Evolutionary conservation across 2,888 invertebrate genomes (phyloP).

Genomic region (Nezara viridula): DNA sequence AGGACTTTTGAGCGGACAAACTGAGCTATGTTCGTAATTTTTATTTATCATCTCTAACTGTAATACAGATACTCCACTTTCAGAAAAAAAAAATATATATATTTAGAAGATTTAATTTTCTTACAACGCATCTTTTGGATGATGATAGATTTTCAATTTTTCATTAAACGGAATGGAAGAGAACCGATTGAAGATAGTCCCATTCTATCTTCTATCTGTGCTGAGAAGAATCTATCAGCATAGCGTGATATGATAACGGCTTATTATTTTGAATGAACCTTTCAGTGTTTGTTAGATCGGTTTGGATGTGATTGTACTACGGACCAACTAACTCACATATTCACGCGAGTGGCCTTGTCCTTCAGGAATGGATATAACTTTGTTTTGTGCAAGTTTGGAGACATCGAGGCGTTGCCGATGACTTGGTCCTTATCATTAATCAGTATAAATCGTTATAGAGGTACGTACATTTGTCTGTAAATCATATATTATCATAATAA

Average conservation of each 20-base stretch:
- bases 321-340: background rate
- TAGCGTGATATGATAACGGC: conserved; percentile 20
- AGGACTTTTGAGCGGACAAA: too few relatives aligned
- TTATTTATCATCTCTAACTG: too few relatives aligned
- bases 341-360: background rate
- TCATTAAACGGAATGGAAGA: background rate
- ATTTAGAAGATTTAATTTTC: too few relatives aligned
- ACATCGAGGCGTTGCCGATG: background rate
- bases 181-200: conserved; percentile 4
- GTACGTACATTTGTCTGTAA: background rate
- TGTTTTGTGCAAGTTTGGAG: background rate
- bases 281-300: conserved; percentile 20
- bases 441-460: background rate
- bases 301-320: background rate
- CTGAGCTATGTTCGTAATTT: too few relatives aligned
- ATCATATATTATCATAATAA: background rate
- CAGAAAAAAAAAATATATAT: too few relatives aligned
- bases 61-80: too few relatives aligned
- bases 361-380: background rate
- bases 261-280: conserved; percentile 25
- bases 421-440: background rate
- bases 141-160: background rate
- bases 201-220: background rate
- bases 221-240: conserved; percentile 37
- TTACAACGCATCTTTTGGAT: too few relatives aligned